A percentile compares a stretch with the other conserved stretches of the same genome.
Evolutionary conservation across 2,888 invertebrate genomes (phyloP).

Genomic region (Nomada hirtipes): DNA sequence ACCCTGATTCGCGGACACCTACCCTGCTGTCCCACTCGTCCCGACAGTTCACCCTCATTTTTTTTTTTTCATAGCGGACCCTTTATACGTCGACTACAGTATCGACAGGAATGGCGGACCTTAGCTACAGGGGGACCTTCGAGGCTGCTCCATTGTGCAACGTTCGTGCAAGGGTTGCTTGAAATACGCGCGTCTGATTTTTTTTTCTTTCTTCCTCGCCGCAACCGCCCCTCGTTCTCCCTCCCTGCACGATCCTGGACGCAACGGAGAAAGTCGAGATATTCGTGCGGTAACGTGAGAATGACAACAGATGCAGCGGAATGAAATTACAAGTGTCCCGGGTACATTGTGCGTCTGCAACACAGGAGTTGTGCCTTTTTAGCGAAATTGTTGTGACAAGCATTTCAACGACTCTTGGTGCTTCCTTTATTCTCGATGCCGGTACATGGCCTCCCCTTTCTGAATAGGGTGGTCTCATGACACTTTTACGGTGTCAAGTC

Average conservation of each 20-base stretch:
- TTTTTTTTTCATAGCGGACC: constrained; percentile 51
- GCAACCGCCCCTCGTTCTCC: constrained; percentile 43
- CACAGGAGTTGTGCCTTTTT: constrained; percentile 72
- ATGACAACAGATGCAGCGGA: constrained; percentile 81
- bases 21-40: constrained; percentile 31
- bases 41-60: constrained; percentile 24
- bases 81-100: constrained; percentile 66
- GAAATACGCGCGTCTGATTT: constrained; percentile 73
- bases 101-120: constrained; percentile 67
- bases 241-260: constrained; percentile 16
- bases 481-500: constrained; percentile 75
- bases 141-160: constrained; percentile 64
- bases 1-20: constrained; percentile 52
- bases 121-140: constrained; percentile 58
- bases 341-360: constrained; percentile 59
- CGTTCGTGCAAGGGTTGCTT: constrained; percentile 73
- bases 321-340: constrained; percentile 80
- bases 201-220: constrained; percentile 45
- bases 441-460: constrained; percentile 51
- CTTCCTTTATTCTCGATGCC: constrained; percentile 34
- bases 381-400: constrained; percentile 81
- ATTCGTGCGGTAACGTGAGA: constrained; percentile 79
- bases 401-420: constrained; percentile 71
- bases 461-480: constrained; percentile 60
- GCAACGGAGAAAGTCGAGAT: constrained; percentile 66